phyloP scores from a whole-genome alignment of 2,888 invertebrate genomes.

The Nycteola revayana region DNA sequence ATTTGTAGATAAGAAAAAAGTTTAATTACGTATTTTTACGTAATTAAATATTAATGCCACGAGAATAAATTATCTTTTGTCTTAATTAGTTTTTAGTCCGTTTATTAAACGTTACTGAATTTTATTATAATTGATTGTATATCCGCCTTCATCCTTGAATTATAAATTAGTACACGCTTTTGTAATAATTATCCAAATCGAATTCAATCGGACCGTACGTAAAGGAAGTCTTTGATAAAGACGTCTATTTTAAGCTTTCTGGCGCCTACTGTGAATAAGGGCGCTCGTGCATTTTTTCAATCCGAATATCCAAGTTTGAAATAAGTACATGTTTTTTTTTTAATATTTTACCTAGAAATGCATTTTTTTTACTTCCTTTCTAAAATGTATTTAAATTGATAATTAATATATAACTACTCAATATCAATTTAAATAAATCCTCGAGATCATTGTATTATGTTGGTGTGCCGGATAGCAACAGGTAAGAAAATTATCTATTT shows the following conservation, averaged over 20 bases:
- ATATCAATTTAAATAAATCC: too few relatives aligned
- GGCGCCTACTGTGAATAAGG: slow-evolving; percentile 28
- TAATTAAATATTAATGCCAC: slow-evolving; percentile 24
- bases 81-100: slow-evolving; percentile 26
- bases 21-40: background rate
- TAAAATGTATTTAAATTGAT: too few relatives aligned
- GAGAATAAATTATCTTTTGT: slow-evolving; percentile 33
- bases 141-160: slow-evolving; percentile 41
- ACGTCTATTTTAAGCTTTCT: slow-evolving; percentile 58
- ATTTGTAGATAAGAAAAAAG: slow-evolving; percentile 13
- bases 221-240: slow-evolving; percentile 64
- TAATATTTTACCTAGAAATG: too few relatives aligned
- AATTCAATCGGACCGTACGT: slow-evolving; percentile 50
- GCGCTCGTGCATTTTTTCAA: slow-evolving; percentile 40
- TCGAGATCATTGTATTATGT: too few relatives aligned
- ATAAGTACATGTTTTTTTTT: too few relatives aligned
- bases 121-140: slow-evolving; percentile 37
- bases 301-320: slow-evolving; percentile 7
- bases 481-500: too few relatives aligned
- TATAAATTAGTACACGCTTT: slow-evolving; percentile 43
- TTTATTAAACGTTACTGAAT: slow-evolving; percentile 28
- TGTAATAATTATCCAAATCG: slow-evolving; percentile 50
- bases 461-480: too few relatives aligned
- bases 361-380: too few relatives aligned
- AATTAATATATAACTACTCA: too few relatives aligned